phyloP scores from a whole-genome alignment of 2,888 invertebrate genomes.

The Steinernema carpocapsae region DNA sequence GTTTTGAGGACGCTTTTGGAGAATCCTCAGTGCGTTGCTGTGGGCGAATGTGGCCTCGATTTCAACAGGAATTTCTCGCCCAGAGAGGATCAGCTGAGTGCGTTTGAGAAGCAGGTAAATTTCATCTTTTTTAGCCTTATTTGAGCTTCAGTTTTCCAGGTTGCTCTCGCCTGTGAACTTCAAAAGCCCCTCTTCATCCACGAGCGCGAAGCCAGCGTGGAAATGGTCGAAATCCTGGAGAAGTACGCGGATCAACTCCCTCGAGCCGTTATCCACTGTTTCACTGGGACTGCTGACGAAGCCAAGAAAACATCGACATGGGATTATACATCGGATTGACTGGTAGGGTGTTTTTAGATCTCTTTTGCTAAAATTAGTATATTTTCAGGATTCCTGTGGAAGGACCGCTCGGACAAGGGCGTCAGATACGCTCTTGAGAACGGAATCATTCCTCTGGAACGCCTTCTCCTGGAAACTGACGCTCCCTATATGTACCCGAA shows the following conservation, averaged over 20 bases:
- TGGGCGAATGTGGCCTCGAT: constrained; percentile 92
- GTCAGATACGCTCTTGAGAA: constrained; percentile 83
- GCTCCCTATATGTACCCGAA: constrained; percentile 96
- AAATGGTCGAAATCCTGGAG: constrained; percentile 79
- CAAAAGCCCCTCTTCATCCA: constrained; percentile 87
- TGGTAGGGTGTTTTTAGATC: constrained; percentile 71
- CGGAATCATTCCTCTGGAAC: constrained; percentile 82
- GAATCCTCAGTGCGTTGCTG: constrained; percentile 87
- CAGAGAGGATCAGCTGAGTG: constrained; percentile 82
- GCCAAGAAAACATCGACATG: constrained; percentile 80
- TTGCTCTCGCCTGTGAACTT: constrained; percentile 79
- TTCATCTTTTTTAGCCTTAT: background rate
- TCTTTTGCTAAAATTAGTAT: background rate
- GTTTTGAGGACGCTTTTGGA: constrained; percentile 36
- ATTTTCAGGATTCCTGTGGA: constrained; percentile 79
- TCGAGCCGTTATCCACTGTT: constrained; percentile 86
- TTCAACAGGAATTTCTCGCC: constrained; percentile 88
- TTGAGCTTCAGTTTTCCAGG: background rate
- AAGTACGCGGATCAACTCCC: constrained; percentile 73
- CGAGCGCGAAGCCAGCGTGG: constrained; percentile 87
- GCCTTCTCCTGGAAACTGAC: constrained; percentile 87
- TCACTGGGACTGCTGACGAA: constrained; percentile 85
- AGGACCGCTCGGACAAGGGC: constrained; percentile 89
- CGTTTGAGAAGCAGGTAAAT: constrained; percentile 78
- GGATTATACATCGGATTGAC: constrained; percentile 86